Evolutionary conservation across 2,113 vertebrate species (phyloP), one percentile per base, ranked within the genome.

Genomic region (Syrrhaptes paradoxus): DNA sequence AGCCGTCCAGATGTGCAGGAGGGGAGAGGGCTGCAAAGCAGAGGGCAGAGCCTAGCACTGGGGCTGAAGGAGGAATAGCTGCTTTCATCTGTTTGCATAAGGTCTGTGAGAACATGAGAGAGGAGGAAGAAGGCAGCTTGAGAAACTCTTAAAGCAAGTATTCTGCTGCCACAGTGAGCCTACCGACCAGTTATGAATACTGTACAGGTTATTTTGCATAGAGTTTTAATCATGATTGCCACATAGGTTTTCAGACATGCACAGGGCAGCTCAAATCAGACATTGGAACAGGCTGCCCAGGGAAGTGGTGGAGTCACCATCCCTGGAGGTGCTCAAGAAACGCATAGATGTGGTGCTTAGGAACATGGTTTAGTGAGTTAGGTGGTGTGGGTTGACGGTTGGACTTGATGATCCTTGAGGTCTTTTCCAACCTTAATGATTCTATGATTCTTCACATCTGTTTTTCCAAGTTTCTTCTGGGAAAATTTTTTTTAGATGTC

Each of bases 61-160:
- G 41, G 21, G 32, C 48, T 75, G 48, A 67, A 59, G 29, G 11
- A 88, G 21, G 41, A 95, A 62, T 0, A 77, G 51, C 29, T 84
- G 72, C 34, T 71, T 84, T 66, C 20, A 63, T 21, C 52, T 52
- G 57, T 72, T 72, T 85, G 89, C 77, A n/a, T 51, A 75, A 82
- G 8, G 71, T 59, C 61, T 81, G 45, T 20, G 87, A 89, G 77
- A 92, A 91, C 13, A 29, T 1, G 31, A 71, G 28, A 61, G 18
- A 81, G 38, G 32, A 81, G 67, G 85, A 96, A 87, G 49, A 7
- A 17, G n/a, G 17, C 17, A 28, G 63, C 77, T 70, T 73, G 57
- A 82, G 70, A 85, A 89, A 73, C 54, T 78, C 43, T 83, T 67
- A 61, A 58, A 77, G 66, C 75, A 77, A 77, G 32, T 52, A 72